phyloP scores from a whole-genome alignment of 2,888 invertebrate species.

The Norana najaformis region DNA sequence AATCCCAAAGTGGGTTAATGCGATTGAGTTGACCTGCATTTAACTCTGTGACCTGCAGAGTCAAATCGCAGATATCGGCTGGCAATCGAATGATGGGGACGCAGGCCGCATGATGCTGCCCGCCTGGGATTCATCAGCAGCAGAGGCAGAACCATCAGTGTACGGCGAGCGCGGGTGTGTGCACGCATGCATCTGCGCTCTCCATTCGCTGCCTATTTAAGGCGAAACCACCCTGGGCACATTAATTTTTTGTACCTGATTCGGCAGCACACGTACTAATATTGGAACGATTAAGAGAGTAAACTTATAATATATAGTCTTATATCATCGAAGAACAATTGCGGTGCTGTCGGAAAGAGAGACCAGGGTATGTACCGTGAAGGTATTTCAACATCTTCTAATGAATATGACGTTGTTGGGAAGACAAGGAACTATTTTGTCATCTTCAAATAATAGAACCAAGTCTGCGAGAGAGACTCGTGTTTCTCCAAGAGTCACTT shows the following conservation, averaged over 20 bases:
- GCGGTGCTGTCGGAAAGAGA: no score
- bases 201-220: not conserved
- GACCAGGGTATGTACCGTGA: no score
- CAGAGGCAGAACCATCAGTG: not conserved
- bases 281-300: not conserved
- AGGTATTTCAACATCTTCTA: no score
- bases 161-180: not conserved
- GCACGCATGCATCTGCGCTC: not conserved
- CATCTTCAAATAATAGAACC: not conserved
- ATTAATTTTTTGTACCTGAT: not conserved
- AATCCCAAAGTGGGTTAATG: not conserved
- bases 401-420: no score
- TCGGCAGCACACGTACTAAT: not conserved
- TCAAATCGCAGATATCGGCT: not conserved
- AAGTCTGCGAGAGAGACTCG: no score
- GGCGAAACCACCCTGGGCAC: not conserved
- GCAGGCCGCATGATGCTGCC: not conserved
- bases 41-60: not conserved
- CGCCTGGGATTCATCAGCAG: not conserved
- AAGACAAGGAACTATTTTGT: not conserved
- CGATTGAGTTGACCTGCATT: not conserved
- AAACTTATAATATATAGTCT: no score
- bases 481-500: no score
- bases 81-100: not conserved
- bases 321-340: no score